phyloP scores from a whole-genome alignment of 2,797 vertebrate genomes.

The Hippoglossus hippoglossus region DNA sequence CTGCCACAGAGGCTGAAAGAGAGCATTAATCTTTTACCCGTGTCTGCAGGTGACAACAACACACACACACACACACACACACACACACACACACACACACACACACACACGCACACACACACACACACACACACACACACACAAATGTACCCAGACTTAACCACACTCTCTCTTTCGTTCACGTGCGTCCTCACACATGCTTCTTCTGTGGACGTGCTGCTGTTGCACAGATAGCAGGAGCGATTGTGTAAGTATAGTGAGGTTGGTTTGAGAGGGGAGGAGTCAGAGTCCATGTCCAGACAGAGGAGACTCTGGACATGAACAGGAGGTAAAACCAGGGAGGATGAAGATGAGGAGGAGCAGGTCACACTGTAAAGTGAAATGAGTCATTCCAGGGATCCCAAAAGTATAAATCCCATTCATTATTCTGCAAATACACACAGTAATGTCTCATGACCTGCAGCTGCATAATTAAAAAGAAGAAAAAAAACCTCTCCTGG shows the following conservation, averaged over 20 bases:
- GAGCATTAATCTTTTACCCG: slow-evolving; percentile 80
- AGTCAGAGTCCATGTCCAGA: slow-evolving; percentile 5
- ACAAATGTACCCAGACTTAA: slow-evolving; percentile 25
- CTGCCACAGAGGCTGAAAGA: slow-evolving; percentile 76
- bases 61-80: slow-evolving; percentile 9
- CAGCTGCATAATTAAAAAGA: no score
- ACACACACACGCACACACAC: slow-evolving; percentile 15
- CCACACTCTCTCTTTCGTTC: slow-evolving; percentile 49
- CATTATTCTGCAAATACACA: no score
- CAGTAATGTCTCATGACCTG: no score
- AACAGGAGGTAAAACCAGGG: slow-evolving; percentile 7
- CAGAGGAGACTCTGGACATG: slow-evolving; percentile 5
- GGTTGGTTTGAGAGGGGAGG: neutral
- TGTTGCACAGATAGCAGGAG: slow-evolving; percentile 41
- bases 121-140: slow-evolving; percentile 11
- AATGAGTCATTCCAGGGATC: no score
- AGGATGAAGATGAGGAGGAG: slow-evolving; percentile 5
- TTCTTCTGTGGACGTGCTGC: slow-evolving; percentile 34
- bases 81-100: slow-evolving; percentile 12
- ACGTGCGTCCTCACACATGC: slow-evolving; percentile 42
- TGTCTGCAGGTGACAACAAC: slow-evolving; percentile 76
- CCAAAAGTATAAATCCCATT: no score
- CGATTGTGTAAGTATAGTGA: slow-evolving; percentile 24
- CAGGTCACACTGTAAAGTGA: neutral
- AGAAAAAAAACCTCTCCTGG: no score